A percentile compares a stretch with the other conserved stretches of the same genome.
These are phyloP conservation scores for Pachypanchax playfairii DNA, from an alignment of 2,113 vertebrate species.

Conservation along the genomic window DNA sequence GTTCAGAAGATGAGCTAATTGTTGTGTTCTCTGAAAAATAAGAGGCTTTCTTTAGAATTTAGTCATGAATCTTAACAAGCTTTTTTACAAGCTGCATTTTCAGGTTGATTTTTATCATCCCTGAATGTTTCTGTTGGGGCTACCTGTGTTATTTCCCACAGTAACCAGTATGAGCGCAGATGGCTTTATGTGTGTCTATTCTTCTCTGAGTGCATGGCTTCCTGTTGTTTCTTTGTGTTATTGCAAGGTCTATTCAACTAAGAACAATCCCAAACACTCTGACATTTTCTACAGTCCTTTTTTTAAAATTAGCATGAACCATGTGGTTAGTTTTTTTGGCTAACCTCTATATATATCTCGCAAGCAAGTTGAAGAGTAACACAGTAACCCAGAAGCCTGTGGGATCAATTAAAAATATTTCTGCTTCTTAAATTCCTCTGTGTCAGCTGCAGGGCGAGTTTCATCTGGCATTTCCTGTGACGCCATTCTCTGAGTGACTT, in stretches of 20 bases:
- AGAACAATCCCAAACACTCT: conserved; percentile 45
- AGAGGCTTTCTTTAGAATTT: conserved; percentile 68
- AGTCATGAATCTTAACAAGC: conserved; percentile 55
- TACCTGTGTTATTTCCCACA: conserved; percentile 45
- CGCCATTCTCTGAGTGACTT: background rate
- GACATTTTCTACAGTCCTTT: conserved; percentile 49
- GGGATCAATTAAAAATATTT: too few relatives aligned
- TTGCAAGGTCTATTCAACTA: conserved; percentile 33
- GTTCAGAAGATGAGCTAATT: conserved; percentile 21
- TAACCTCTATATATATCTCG: conserved; percentile 10
- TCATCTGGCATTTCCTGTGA: background rate
- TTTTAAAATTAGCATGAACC: conserved; percentile 13
- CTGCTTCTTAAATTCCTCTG: background rate
- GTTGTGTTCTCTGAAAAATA: conserved; percentile 50
- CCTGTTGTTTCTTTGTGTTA: conserved; percentile 56
- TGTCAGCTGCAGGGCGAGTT: background rate
- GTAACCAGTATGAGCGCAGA: conserved; percentile 1
- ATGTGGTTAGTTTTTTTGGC: conserved; percentile 22
- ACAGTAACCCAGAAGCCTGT: conserved; percentile 12
- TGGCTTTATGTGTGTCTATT: conserved; percentile 50
- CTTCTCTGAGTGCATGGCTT: conserved; percentile 51
- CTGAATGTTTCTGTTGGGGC: conserved; percentile 27
- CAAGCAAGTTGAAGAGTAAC: conserved; percentile 36
- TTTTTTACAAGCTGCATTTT: conserved; percentile 38
- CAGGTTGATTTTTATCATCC: conserved; percentile 44